Percentiles rank a stretch among this genome's conserved stretches.
Conservation (phyloP, 2,888 invertebrate species). For the Camptogramma bilineatum region DNA sequence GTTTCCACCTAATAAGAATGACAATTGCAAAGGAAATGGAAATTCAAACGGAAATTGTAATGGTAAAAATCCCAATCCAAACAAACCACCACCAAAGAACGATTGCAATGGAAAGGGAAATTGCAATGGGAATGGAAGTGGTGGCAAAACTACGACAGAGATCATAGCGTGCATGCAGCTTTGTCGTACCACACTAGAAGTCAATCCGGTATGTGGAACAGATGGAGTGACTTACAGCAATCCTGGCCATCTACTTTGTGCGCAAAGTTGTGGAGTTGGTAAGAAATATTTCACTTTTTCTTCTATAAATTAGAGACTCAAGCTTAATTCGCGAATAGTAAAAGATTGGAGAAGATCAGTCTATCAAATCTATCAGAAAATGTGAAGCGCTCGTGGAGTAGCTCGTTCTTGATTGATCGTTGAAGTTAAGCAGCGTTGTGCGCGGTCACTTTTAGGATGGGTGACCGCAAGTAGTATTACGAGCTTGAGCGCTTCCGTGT, state of each 20-base stretch:
- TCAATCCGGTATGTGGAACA: slow-evolving; percentile 78
- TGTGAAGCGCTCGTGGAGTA: too few relatives aligned
- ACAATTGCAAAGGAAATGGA: slow-evolving; percentile 1
- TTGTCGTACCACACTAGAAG: slow-evolving; percentile 59
- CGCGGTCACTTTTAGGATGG: too few relatives aligned
- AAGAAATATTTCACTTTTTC: slow-evolving; percentile 35
- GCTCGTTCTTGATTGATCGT: too few relatives aligned
- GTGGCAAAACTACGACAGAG: slow-evolving; percentile 13
- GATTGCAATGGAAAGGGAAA: neutral
- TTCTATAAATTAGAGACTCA: slow-evolving; percentile 19
- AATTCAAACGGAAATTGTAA: slow-evolving; percentile 1
- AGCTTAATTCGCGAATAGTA: too few relatives aligned
- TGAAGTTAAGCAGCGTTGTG: too few relatives aligned
- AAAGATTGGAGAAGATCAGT: too few relatives aligned
- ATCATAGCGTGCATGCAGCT: slow-evolving; percentile 37
- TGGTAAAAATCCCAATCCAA: neutral
- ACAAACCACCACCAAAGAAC: neutral
- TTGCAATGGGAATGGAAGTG: slow-evolving; percentile 3
- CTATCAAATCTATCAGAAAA: too few relatives aligned
- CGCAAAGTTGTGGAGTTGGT: slow-evolving; percentile 71
- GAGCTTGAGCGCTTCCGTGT: too few relatives aligned
- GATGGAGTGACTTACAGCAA: slow-evolving; percentile 72
- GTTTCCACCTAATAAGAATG: slow-evolving; percentile 9
- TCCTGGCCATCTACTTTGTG: slow-evolving; percentile 67
- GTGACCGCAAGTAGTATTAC: too few relatives aligned